These are phyloP conservation scores for Scopus umbretta DNA, from an alignment of 2,113 vertebrate genomes.

Conservation along the genomic window DNA sequence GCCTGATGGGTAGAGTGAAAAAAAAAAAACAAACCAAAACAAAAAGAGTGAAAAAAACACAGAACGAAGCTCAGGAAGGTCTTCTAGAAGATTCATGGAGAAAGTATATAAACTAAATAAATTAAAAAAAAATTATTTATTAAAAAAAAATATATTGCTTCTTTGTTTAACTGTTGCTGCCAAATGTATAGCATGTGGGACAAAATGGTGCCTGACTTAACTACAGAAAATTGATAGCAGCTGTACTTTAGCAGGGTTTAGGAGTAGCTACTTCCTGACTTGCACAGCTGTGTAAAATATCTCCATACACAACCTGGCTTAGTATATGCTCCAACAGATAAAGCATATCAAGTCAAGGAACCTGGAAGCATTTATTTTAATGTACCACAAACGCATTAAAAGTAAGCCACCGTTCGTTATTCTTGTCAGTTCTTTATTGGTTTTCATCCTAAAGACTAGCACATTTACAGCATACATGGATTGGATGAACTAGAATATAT, in stretches of 20 bases:
- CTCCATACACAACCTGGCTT: neutral
- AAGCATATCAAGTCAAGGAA: neutral
- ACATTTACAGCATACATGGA: constrained; percentile 81
- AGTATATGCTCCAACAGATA: neutral
- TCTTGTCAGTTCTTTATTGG: constrained; percentile 78
- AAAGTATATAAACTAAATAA: neutral
- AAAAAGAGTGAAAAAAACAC: neutral
- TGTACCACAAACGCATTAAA: neutral
- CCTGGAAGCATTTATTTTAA: neutral
- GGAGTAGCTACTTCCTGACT: neutral
- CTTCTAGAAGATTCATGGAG: neutral
- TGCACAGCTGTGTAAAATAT: neutral
- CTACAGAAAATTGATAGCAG: neutral
- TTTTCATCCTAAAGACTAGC: constrained; percentile 75
- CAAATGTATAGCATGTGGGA: neutral
- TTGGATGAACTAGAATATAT: constrained; percentile 74
- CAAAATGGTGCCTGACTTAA: neutral
- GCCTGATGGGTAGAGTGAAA: neutral
- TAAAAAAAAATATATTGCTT: neutral
- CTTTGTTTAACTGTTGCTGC: neutral
- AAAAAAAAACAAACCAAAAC: too few species aligned
- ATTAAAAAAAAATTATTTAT: neutral
- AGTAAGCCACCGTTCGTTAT: neutral
- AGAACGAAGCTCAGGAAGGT: neutral
- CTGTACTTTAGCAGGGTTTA: neutral